phyloP scores from a whole-genome alignment of 2,797 vertebrate species.

The Intellagama lesueurii region DNA sequence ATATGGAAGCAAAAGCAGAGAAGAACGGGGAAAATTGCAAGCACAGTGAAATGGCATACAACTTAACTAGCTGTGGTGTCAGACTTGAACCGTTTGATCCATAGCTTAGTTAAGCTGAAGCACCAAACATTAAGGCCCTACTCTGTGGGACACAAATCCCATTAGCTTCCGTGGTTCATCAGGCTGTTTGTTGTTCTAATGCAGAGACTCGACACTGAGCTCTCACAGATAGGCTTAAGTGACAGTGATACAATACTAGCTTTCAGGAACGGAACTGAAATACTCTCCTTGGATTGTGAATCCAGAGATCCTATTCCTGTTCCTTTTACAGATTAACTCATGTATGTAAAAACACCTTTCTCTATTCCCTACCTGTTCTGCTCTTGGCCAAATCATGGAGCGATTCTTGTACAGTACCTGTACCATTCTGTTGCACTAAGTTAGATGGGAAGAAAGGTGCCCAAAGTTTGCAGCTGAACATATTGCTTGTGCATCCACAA shows the following conservation, averaged over 20 bases:
- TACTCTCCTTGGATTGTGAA: not conserved
- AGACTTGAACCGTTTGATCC: not conserved
- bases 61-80: not conserved
- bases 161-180: not conserved
- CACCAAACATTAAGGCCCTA: not conserved
- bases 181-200: not conserved
- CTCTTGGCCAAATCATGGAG: not conserved
- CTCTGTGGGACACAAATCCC: not conserved
- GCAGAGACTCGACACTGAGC: not conserved
- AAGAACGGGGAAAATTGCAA: not conserved
- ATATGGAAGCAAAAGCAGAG: not conserved
- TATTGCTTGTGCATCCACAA: not conserved
- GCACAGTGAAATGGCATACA: not conserved
- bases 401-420: not conserved
- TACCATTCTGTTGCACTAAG: not conserved
- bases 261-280: not conserved
- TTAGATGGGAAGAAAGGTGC: not conserved
- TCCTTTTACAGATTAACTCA: not conserved
- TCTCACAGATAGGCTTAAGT: not conserved
- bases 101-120: not conserved
- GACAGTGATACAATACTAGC: not conserved
- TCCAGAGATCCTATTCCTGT: not conserved
- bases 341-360: not conserved
- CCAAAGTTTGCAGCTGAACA: not conserved
- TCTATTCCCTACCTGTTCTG: not conserved